Conservation (phyloP, 1,140 invertebrate genomes). For the Drosophila subobscura region DNA sequence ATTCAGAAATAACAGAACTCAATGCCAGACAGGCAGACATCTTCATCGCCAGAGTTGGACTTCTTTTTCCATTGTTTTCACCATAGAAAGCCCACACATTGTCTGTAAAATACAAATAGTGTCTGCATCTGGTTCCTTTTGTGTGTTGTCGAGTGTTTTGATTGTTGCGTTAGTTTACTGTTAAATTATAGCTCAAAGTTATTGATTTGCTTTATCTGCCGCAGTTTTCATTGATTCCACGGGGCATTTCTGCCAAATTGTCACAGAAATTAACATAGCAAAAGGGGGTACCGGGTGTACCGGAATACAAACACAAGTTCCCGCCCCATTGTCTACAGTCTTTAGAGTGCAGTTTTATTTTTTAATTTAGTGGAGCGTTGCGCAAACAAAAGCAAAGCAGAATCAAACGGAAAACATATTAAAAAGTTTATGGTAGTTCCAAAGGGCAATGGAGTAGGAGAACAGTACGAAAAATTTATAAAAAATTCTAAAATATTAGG, state of each 20-base stretch:
- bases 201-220: slow-evolving; percentile 46
- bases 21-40: too few relatives aligned
- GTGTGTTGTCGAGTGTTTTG: slow-evolving; percentile 36
- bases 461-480: not conserved
- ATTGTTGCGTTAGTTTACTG: slow-evolving; percentile 38
- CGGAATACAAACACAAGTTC: not conserved
- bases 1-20: slow-evolving; percentile 13
- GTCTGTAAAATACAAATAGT: not conserved
- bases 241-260: slow-evolving; percentile 30
- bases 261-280: slow-evolving; percentile 38
- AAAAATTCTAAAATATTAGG: too few relatives aligned
- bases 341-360: slow-evolving; percentile 27
- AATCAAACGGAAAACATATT: slow-evolving; percentile 28
- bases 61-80: not conserved
- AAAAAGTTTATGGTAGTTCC: slow-evolving; percentile 14
- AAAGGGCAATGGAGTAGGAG: not conserved
- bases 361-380: slow-evolving; percentile 31
- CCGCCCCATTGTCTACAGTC: slow-evolving; percentile 9
- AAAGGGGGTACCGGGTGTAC: slow-evolving; percentile 3
- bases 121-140: slow-evolving; percentile 2
- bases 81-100: slow-evolving; percentile 2
- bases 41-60: too few relatives aligned
- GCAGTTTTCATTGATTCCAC: slow-evolving; percentile 32
- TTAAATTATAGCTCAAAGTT: slow-evolving; percentile 36
- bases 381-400: slow-evolving; percentile 17